phyloP scores from a whole-genome alignment of 2,797 vertebrate species.

The Diplodus sargus region DNA sequence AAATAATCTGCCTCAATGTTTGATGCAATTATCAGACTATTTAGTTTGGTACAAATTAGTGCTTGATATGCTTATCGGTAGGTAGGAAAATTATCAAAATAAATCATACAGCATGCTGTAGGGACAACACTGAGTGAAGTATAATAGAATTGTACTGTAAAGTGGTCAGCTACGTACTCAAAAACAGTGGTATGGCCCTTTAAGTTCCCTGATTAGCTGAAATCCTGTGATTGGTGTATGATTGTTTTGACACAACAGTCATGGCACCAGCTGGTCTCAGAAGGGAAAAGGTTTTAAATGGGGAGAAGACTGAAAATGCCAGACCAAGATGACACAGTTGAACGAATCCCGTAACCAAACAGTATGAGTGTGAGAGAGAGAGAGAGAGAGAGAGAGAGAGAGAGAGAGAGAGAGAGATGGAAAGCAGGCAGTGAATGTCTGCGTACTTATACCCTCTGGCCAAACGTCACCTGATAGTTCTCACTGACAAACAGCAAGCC shows the following conservation, averaged over 20 bases:
- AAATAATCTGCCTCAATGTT: not conserved
- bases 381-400: not conserved
- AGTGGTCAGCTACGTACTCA: not conserved
- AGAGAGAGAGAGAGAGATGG: not conserved
- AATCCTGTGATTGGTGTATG: conserved; percentile 35
- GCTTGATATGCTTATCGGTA: not conserved
- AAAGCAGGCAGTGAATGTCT: conserved; percentile 14
- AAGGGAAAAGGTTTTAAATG: conserved; percentile 8
- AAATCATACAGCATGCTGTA: not conserved
- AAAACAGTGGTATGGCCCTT: not conserved
- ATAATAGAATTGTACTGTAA: not conserved
- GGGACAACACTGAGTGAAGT: not conserved
- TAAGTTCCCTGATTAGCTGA: conserved; percentile 17
- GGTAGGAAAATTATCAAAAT: not conserved
- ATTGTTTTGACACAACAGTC: conserved; percentile 32
- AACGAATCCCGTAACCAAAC: conserved; percentile 30
- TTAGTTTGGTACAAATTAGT: not conserved
- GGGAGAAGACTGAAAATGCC: conserved; percentile 27
- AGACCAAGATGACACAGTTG: conserved; percentile 19
- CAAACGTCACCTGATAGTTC: conserved; percentile 66
- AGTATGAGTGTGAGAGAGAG: not conserved
- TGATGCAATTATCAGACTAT: not conserved
- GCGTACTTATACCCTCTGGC: conserved; percentile 42
- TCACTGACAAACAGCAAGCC: conserved; percentile 43
- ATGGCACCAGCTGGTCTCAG: conserved; percentile 30